Conservation (phyloP, 2,888 invertebrate species). For the Heliconius hortense region DNA sequence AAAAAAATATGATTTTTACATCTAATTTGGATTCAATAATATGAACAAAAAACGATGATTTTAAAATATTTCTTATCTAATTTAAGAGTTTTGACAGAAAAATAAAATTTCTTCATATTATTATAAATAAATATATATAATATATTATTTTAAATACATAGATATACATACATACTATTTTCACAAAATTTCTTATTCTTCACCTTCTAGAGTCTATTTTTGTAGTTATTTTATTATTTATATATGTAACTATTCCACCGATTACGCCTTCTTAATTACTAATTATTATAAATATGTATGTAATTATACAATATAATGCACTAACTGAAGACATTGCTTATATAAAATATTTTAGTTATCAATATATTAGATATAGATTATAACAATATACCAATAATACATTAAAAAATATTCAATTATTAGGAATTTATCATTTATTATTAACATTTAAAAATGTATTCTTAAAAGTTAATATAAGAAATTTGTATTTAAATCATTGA, state of each 20-base stretch:
- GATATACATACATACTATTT: neutral
- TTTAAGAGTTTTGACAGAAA: no score
- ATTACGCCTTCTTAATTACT: neutral
- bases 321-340: neutral
- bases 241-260: neutral
- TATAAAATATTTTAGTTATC: neutral
- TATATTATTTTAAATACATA: neutral
- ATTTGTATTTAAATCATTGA: neutral
- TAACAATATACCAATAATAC: neutral
- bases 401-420: neutral
- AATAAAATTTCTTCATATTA: no score
- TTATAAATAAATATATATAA: neutral
- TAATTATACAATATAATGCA: neutral
- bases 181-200: conserved; percentile 4
- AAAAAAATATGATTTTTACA: neutral
- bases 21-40: neutral
- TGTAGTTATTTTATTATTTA: conserved; percentile 1
- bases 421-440: neutral
- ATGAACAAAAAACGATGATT: neutral
- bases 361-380: neutral
- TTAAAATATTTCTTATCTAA: no score
- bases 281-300: neutral
- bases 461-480: neutral
- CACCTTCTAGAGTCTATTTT: neutral
- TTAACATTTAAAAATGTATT: neutral